phyloP scores from a whole-genome alignment of 2,113 vertebrate species.

The Varanus salvator region DNA sequence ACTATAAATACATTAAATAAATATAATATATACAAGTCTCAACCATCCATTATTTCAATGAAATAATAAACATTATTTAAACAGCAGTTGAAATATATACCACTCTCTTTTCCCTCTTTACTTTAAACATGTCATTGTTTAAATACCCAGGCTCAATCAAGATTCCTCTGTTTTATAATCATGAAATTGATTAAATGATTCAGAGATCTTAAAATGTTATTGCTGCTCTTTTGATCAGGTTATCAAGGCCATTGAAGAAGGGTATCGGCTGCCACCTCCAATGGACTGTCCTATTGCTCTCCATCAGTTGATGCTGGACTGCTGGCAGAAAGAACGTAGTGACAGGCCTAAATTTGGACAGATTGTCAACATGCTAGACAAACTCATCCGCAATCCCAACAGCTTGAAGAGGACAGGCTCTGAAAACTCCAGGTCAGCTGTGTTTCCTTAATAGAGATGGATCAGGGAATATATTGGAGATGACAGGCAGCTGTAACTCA shows the following conservation, averaged over 20 bases:
- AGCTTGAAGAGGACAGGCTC: slow-evolving; percentile 95
- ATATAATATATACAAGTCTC: neutral
- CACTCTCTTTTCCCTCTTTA: slow-evolving; percentile 14
- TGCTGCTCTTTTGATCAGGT: slow-evolving; percentile 86
- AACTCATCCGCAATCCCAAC: slow-evolving; percentile 97
- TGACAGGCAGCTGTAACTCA: slow-evolving; percentile 37
- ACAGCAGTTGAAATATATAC: slow-evolving; percentile 24
- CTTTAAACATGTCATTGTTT: slow-evolving; percentile 41
- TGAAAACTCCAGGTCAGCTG: slow-evolving; percentile 86
- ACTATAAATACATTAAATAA: too few species aligned
- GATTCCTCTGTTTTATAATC: slow-evolving; percentile 21
- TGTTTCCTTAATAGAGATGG: slow-evolving; percentile 41
- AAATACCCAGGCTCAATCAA: slow-evolving; percentile 4
- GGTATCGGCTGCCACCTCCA: slow-evolving; percentile 94
- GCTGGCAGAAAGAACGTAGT: slow-evolving; percentile 96
- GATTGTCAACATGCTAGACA: slow-evolving; percentile 99
- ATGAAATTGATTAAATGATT: slow-evolving; percentile 16
- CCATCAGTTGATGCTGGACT: slow-evolving; percentile 98
- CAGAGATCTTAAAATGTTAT: slow-evolving; percentile 29
- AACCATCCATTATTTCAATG: neutral
- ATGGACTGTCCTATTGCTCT: slow-evolving; percentile 98
- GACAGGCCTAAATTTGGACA: slow-evolving; percentile 97
- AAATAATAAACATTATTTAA: slow-evolving; percentile 24
- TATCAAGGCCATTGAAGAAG: slow-evolving; percentile 98
- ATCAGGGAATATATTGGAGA: slow-evolving; percentile 7